Conservation (phyloP, 1,140 invertebrate species). For the Pentalonia nigronervosa region DNA sequence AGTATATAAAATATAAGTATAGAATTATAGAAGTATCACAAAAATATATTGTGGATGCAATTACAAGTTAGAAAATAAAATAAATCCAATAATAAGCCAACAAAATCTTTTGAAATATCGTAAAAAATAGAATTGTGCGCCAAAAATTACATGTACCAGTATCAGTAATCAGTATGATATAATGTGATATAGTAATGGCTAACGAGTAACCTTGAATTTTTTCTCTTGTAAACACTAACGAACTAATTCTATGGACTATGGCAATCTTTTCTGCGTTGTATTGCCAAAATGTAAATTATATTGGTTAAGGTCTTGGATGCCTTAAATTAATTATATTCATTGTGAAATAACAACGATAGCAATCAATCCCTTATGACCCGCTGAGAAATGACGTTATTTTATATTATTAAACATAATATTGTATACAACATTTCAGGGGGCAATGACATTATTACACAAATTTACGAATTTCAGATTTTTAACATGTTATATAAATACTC, state of each 20-base stretch:
- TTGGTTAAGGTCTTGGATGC: conserved; percentile 45
- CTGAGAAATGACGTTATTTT: conserved; percentile 47
- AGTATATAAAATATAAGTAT: no score
- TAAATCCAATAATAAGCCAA: not conserved
- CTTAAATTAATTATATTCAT: conserved; percentile 41
- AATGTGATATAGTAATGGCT: not conserved
- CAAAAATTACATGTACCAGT: not conserved
- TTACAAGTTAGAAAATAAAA: not conserved
- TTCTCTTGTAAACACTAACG: conserved; percentile 50
- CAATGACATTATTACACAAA: conserved; percentile 3
- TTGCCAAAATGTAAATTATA: conserved; percentile 33
- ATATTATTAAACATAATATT: conserved; percentile 30
- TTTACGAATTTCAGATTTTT: not conserved
- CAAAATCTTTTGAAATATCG: not conserved
- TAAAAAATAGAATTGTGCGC: not conserved
- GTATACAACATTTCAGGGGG: not conserved
- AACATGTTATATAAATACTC: not conserved
- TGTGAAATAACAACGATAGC: conserved; percentile 42
- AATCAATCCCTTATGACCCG: conserved; percentile 44
- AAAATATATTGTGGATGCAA: not conserved
- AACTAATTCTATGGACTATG: conserved; percentile 54
- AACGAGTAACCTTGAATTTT: conserved; percentile 20
- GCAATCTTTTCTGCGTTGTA: conserved; percentile 52
- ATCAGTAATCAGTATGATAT: not conserved
- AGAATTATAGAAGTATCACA: not conserved